Percentiles rank a stretch among this genome's conserved stretches.
These are phyloP conservation scores for Polymixis lichenea DNA, from an alignment of 2,888 invertebrate genomes.

Conservation along the genomic window DNA sequence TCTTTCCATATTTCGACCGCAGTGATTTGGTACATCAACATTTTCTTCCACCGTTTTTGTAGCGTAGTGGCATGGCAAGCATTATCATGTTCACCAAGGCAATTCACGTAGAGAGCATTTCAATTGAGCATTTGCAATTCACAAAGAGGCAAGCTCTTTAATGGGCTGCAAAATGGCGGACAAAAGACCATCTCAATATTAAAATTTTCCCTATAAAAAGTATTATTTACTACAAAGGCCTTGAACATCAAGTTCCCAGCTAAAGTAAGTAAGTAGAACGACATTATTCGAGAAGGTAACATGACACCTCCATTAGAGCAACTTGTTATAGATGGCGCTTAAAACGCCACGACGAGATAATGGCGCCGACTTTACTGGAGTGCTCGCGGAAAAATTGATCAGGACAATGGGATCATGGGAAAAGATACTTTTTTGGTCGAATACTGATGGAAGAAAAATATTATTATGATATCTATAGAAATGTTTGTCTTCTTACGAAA, in stretches of 20 bases:
- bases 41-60: not conserved
- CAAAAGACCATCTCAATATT: conserved; percentile 1
- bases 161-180: not conserved
- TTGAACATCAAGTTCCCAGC: conserved; percentile 43
- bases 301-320: conserved; percentile 82
- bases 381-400: conserved; percentile 57
- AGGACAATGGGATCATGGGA: conserved; percentile 47
- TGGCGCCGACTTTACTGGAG: conserved; percentile 55
- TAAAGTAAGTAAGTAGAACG: conserved; percentile 65
- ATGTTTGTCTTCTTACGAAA: not conserved
- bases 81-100: not conserved
- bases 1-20: not conserved
- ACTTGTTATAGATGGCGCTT: conserved; percentile 75
- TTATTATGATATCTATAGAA: not conserved
- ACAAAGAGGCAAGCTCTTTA: no score
- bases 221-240: conserved; percentile 50
- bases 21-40: no score
- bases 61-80: not conserved
- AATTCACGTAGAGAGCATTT: not conserved
- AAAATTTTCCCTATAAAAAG: conserved; percentile 31
- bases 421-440: conserved; percentile 18
- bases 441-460: not conserved
- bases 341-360: conserved; percentile 70
- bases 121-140: no score
- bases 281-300: conserved; percentile 74